Evolutionary conservation across 2,113 vertebrate species (phyloP), one percentile per base, ranked within the genome.

Genomic region (Agapornis roseicollis): DNA sequence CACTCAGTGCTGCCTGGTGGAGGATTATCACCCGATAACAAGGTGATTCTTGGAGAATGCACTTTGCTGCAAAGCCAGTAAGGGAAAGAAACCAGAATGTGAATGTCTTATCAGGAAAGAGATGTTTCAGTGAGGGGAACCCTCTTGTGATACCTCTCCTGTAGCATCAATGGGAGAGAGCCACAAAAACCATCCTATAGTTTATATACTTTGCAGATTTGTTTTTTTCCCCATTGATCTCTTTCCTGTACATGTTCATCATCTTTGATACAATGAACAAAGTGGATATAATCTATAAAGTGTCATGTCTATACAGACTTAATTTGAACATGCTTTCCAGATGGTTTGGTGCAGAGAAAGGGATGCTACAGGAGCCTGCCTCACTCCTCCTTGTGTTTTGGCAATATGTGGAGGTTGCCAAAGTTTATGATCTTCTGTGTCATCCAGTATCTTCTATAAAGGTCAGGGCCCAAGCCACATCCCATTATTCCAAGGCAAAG

Each of bases 11-110:
- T 68, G 69, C 93, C 84, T 68, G 88, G 2, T 85, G 63, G 37
- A 94, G 91, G 87, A 95, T 96, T 96, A 91, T 85, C 89, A 85
- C 89, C 79, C 0, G 23, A 80, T 94, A 94, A 56, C 33, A 31
- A 27, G 55, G 73, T 76, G 60, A 50, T 94, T 83, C 71, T 85
- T 88, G 64, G 60, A 91, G 85, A 85, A 94, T 5, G 41, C 58
- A 53, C 88, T 94, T 93, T 41, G 46, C 63, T 92, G 52, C 70
- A 64, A 52, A 78, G 33, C 16, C 17, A 20, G 15, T 47, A 10
- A 33, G 44, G 49, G 37, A 83, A 47, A 87, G 25, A 81, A 39
- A 74, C 42, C 35, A 74, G 76, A 88, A 86, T 25, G 23, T 66
- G 58, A 70, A 78, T 52, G 8, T 35, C 60, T 86, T 90, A 41